Conservation (phyloP, 2,888 invertebrate species). For the Sinohyriopsis cumingii region DNA sequence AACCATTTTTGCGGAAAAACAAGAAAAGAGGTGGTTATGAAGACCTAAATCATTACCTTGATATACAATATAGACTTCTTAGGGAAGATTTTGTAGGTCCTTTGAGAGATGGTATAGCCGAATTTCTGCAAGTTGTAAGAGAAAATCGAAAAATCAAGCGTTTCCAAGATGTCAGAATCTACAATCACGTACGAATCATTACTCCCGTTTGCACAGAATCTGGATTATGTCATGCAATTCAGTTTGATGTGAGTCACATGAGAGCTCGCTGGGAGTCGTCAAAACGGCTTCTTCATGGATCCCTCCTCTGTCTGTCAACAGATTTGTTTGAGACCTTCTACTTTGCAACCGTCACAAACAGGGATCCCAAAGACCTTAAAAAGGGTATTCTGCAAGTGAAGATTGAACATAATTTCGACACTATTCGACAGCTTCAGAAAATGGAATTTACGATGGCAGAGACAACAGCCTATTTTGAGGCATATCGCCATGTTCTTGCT, state of each 20-base stretch:
- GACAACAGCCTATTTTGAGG: constrained; percentile 85
- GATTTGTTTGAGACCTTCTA: constrained; percentile 81
- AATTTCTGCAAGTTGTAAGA: constrained; percentile 2
- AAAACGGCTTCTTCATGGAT: constrained; percentile 81
- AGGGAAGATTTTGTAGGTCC: constrained; percentile 87
- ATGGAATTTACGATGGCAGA: constrained; percentile 78
- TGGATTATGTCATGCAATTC: constrained; percentile 41
- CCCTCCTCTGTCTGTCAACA: constrained; percentile 82
- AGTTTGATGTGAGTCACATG: constrained; percentile 22
- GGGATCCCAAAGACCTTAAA: constrained; percentile 38
- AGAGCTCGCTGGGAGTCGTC: constrained; percentile 71
- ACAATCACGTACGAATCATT: constrained; percentile 49
- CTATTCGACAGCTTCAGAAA: constrained; percentile 16
- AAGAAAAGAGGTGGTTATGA: constrained; percentile 79
- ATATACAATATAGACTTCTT: constrained; percentile 74
- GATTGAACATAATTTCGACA: constrained; percentile 27
- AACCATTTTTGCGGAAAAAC: constrained; percentile 76
- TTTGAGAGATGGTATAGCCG: constrained; percentile 77
- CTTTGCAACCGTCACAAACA: constrained; percentile 77
- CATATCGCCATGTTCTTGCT: constrained; percentile 82
- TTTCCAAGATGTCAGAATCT: constrained; percentile 45
- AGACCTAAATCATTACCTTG: constrained; percentile 82
- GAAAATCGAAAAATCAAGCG: not conserved
- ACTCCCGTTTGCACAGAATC: constrained; percentile 31
- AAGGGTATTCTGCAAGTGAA: constrained; percentile 38